A percentile compares a stretch with the other conserved stretches of the same genome.
phyloP scores from a whole-genome alignment of 1,140 invertebrate genomes.

The Drosophila asahinai region DNA sequence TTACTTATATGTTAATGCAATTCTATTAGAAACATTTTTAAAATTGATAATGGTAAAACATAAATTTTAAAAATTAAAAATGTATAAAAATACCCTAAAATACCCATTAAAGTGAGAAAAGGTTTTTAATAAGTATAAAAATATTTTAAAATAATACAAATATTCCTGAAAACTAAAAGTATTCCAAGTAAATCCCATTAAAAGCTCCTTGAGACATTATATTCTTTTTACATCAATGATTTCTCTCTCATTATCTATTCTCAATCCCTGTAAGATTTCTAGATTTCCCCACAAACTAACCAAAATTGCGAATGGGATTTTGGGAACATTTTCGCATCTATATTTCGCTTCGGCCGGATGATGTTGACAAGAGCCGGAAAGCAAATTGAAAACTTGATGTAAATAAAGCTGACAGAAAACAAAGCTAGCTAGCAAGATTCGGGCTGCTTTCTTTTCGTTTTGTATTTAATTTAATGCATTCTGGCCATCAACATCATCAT shows the following conservation, averaged over 20 bases:
- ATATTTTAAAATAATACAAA: too few relatives aligned
- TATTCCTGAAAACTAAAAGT: too few relatives aligned
- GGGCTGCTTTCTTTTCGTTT: conserved; percentile 63
- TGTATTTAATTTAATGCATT: conserved; percentile 78
- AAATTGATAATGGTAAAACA: too few relatives aligned
- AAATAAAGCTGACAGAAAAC: conserved; percentile 59
- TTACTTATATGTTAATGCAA: too few relatives aligned
- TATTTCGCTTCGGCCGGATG: conserved; percentile 42
- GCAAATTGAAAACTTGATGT: conserved; percentile 72
- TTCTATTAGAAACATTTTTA: too few relatives aligned
- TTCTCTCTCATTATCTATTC: neutral
- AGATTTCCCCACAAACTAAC: conserved; percentile 4
- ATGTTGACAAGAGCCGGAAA: conserved; percentile 74
- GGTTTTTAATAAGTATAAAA: too few relatives aligned
- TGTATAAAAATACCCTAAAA: too few relatives aligned
- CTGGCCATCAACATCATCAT: conserved; percentile 54
- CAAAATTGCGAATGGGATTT: conserved; percentile 3
- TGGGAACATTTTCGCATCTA: conserved; percentile 18
- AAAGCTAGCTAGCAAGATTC: conserved; percentile 37
- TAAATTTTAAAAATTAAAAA: too few relatives aligned
- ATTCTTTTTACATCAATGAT: too few relatives aligned
- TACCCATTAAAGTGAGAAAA: too few relatives aligned
- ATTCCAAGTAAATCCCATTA: too few relatives aligned
- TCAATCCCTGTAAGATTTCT: neutral
- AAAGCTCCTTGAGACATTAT: neutral